phyloP scores from a whole-genome alignment of 2,888 invertebrate genomes.

The Petrolisthes cinctipes region DNA sequence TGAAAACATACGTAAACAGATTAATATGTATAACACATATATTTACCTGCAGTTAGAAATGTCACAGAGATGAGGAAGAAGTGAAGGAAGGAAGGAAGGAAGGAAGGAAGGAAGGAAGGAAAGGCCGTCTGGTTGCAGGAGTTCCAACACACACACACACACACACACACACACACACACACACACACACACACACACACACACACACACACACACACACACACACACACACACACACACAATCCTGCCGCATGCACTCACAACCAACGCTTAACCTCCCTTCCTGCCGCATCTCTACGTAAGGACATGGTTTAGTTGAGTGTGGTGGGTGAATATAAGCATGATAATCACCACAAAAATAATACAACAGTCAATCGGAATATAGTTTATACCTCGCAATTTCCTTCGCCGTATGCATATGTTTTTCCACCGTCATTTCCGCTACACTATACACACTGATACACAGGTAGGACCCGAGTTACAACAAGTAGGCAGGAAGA shows the following conservation, averaged over 20 bases:
- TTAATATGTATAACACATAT: background rate
- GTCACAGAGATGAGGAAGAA: background rate
- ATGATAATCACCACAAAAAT: too few relatives aligned
- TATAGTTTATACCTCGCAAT: too few relatives aligned
- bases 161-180: background rate
- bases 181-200: background rate
- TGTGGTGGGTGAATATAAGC: too few relatives aligned
- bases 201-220: background rate
- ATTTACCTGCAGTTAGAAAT: background rate
- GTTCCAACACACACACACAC: background rate
- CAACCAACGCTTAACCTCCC: background rate
- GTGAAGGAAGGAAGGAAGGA: background rate
- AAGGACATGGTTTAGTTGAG: too few relatives aligned
- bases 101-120: background rate
- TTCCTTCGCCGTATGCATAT: too few relatives aligned
- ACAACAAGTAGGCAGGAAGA: conserved; percentile 6
- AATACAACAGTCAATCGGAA: too few relatives aligned
- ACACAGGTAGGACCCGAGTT: background rate
- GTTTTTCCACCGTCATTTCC: background rate
- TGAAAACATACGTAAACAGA: background rate
- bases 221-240: too few relatives aligned
- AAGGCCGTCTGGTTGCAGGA: background rate
- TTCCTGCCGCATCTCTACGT: background rate
- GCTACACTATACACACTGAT: conserved; percentile 8
- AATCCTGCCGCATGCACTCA: background rate